These are phyloP conservation scores for Proterorhinus semilunaris DNA, from an alignment of 2,113 vertebrate species.

Conservation along the genomic window DNA sequence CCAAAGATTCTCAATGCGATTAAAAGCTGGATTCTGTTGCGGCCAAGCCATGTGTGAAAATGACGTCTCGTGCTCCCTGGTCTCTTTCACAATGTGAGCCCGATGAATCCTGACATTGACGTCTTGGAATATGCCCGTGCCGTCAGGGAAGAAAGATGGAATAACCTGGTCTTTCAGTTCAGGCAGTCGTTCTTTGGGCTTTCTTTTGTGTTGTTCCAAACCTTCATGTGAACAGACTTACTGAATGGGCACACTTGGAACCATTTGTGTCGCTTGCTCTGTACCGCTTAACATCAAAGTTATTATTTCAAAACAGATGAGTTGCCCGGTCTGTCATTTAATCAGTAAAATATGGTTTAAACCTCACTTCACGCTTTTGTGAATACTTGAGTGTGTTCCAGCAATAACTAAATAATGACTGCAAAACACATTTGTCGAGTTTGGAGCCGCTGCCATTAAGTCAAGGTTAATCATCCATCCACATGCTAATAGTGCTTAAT, in stretches of 20 bases:
- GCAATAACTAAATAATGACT: neutral
- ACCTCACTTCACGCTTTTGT: neutral
- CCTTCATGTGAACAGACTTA: no score
- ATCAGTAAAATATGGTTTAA: neutral
- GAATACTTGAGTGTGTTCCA: neutral
- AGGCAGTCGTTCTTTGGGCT: no score
- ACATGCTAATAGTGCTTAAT: conserved; percentile 2
- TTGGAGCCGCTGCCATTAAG: neutral
- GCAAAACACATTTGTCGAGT: conserved; percentile 5
- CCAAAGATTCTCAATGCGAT: no score
- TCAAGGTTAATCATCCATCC: conserved; percentile 10
- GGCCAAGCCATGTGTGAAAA: no score
- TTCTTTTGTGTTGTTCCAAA: no score
- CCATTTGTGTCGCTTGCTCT: neutral
- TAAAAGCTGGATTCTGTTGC: no score
- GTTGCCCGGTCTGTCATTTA: neutral
- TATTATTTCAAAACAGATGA: neutral
- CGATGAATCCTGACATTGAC: no score
- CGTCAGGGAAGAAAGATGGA: no score
- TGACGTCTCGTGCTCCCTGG: no score
- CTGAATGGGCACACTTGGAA: neutral
- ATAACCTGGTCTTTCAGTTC: no score
- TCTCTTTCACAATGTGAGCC: no score
- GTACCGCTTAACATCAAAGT: neutral
- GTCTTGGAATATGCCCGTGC: no score